Evolutionary conservation across 37 sponge, comb jelly and placozoan species (phyloP), one percentile per base, ranked within the genome.

Genomic region (Petrosia ficiformis): DNA sequence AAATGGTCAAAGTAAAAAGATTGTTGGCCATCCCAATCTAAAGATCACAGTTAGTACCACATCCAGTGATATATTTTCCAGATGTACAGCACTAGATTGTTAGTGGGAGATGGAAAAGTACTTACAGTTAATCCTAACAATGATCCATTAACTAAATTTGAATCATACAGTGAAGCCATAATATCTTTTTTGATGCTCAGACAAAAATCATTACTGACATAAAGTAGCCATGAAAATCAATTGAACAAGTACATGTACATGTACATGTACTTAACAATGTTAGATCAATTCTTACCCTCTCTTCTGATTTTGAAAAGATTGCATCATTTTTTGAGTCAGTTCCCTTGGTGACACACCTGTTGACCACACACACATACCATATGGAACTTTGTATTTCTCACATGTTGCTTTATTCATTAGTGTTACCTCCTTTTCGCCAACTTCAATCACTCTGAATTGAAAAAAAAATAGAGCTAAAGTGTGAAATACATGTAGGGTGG

Each of bases 291-390:
- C 54, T 24, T 43, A 89, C 90, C 77, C 69, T n/a, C 76, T 67
- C 44, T 67, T 77, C 73, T 91, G 86, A 1, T 57, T 70, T 31
- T 73, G 71, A 1, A 86, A 11, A 14, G 40, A 38, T 32, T 36
- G 60, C 38, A 77, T 73, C 61, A 88, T 48, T 21, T 36, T 71
- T 37, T 38, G 54, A 19, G 83, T 68, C 41, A 86, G 44, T 59
- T 87, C 80, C 32, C 21, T 33, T 0, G 75, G 80, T 1, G 80
- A 59, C 2, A 81, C 59, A 2, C 80, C 87, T 31, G 83, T 86
- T 14, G 87, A 77, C 81, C 92, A 85, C 42, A 86, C 78, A 79
- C 83, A 86, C 59, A 80, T 25, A 10, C 83, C 92, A 59, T 70
- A 86, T 3, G 85, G 87, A 11, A 65, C 29, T 22, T 54, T 33